phyloP scores from a whole-genome alignment of 2,888 invertebrate genomes.

The Exocentrus adspersus region DNA sequence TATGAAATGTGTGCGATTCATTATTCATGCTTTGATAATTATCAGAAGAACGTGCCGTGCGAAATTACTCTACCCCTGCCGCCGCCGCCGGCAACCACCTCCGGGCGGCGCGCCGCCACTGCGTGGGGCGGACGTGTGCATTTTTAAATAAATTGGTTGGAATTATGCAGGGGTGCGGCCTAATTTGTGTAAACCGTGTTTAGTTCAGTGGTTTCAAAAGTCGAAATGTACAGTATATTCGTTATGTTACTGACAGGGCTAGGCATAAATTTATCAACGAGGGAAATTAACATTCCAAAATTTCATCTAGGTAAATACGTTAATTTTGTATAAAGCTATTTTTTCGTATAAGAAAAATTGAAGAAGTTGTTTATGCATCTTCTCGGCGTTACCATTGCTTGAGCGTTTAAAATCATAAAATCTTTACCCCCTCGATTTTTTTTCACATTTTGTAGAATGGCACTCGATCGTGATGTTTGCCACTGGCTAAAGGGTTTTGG shows the following conservation, averaged over 20 bases:
- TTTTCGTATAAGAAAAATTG: no score
- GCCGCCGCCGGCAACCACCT: background rate
- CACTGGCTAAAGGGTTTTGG: constrained; percentile 1
- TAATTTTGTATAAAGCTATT: no score
- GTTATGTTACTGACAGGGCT: no score
- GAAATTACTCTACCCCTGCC: constrained; percentile 38
- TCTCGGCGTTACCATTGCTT: no score
- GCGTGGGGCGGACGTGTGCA: constrained; percentile 20
- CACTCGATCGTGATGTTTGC: background rate
- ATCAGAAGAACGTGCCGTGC: constrained; percentile 48
- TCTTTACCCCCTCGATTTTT: no score
- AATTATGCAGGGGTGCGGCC: constrained; percentile 6
- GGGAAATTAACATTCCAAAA: no score
- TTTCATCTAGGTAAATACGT: no score
- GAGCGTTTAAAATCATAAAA: no score
- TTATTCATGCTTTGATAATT: constrained; percentile 54
- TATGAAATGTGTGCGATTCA: constrained; percentile 50
- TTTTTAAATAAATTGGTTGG: constrained; percentile 12
- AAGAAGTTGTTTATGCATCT: no score
- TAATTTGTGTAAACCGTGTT: constrained; percentile 12
- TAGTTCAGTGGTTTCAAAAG: background rate
- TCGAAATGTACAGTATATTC: no score
- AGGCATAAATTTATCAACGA: no score
- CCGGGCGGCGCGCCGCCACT: background rate
- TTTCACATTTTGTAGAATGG: constrained; percentile 1